phyloP scores from a whole-genome alignment of 2,113 vertebrate species.

The Notechis scutatus region DNA sequence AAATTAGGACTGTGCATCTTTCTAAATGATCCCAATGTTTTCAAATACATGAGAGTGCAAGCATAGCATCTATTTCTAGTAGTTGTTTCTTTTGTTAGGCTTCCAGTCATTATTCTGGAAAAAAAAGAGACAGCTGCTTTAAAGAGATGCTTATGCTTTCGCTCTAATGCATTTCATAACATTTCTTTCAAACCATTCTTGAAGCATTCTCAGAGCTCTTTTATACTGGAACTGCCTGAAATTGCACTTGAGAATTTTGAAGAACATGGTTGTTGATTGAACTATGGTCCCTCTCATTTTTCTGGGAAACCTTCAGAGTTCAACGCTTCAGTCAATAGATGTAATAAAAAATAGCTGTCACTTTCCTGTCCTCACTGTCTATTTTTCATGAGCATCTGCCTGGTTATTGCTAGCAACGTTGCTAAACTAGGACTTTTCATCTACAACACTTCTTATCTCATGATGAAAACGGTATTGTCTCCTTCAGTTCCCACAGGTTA shows the following conservation, averaged over 20 bases:
- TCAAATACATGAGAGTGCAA: neutral
- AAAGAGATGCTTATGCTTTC: neutral
- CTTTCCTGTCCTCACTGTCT: neutral
- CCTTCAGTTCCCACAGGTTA: neutral
- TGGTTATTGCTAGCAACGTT: neutral
- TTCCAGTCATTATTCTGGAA: neutral
- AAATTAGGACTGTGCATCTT: neutral
- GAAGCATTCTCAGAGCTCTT: neutral
- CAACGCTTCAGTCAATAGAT: neutral
- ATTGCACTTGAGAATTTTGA: neutral
- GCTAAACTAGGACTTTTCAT: neutral
- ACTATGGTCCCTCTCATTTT: neutral
- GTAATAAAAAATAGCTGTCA: neutral
- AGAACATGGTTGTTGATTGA: neutral
- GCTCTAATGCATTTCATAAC: neutral
- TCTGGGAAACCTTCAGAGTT: neutral
- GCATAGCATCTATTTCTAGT: neutral
- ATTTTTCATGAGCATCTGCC: neutral
- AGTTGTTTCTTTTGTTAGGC: neutral
- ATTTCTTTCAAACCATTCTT: neutral
- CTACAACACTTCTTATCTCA: neutral
- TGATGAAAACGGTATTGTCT: neutral
- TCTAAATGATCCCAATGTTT: neutral
- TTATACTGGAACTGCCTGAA: neutral
- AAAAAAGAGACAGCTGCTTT: neutral